Evolutionary conservation across 2,888 invertebrate genomes (phyloP).

Genomic region (Autographa pulchrina): DNA sequence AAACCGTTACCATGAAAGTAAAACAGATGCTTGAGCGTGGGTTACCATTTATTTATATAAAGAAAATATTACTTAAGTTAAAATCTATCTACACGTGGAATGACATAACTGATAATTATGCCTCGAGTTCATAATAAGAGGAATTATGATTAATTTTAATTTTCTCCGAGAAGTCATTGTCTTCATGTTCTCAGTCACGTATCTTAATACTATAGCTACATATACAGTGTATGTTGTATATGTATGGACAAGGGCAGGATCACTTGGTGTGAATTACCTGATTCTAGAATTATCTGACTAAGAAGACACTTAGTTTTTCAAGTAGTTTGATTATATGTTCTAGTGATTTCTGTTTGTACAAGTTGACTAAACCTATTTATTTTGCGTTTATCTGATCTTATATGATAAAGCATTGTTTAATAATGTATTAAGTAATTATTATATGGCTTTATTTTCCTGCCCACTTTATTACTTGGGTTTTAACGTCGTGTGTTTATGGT

Average conservation of each 20-base stretch:
- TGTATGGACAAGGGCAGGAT: conserved; percentile 7
- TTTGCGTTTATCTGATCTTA: conserved; percentile 2
- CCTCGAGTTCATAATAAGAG: conserved; percentile 21
- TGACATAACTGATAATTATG: conserved; percentile 20
- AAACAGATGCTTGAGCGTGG: too few relatives aligned
- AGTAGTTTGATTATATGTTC: neutral
- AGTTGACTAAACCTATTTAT: neutral
- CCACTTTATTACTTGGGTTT: conserved; percentile 32
- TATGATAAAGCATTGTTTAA: neutral
- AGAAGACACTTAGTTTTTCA: neutral
- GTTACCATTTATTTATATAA: neutral
- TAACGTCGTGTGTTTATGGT: conserved; percentile 11
- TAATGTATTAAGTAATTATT: conserved; percentile 6
- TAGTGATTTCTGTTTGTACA: neutral
- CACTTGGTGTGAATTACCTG: conserved; percentile 16
- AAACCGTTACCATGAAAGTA: conserved; percentile 5
- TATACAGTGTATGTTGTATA: neutral
- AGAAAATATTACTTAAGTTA: neutral
- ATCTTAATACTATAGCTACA: conserved; percentile 26
- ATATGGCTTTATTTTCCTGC: conserved; percentile 26
- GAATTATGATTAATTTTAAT: conserved; percentile 41
- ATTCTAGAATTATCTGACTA: conserved; percentile 14
- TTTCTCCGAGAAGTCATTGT: conserved; percentile 35
- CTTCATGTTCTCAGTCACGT: conserved; percentile 65
- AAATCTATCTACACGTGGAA: conserved; percentile 11